Evolutionary conservation across 2,113 vertebrate genomes (phyloP), one percentile per base, ranked within the genome.

Genomic region (Oreochromis tanganicae): DNA sequence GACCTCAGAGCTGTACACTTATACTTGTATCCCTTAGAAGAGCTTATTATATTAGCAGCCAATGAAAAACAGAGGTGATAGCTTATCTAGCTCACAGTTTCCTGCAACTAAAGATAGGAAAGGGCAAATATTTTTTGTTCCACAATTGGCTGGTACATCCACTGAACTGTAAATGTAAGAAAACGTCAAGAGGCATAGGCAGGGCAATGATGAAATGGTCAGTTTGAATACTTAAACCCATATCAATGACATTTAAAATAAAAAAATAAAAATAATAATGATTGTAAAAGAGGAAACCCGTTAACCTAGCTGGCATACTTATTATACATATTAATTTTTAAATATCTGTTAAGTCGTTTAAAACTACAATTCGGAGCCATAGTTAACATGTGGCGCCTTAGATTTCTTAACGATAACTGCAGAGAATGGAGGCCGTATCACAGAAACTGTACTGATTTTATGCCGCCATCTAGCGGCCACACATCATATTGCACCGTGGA

Each of bases 401-500:
- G 13, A 32, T 87, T 59, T 38, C 46, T 46, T 34, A 32, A 46
- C 3, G 5, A 55, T 19, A 66, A 43, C 17, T 55, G 80, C 52
- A 54, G 82, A 36, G 19, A 85, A 14, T 50, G 55, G 41, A 46
- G 11, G 13, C 54, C 19, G 80, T 11, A 34, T 50, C 82, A 80
- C 50, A 32, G 4, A 56, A 1, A 32, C 9, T 27, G 56, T 6
- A 3, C 17, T 78, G 55, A 41, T 29, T 71, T 12, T 36, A 50
- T 93, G 55, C 83, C 90, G 87, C 91, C 90, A 87, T 87, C 96
- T 91, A 87, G 81, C 89, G 96, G 90, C 0, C 38, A 75, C 0
- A 3, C 0, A 0, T 9, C 4, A 12, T 6, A n/a, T 8, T 71
- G 87, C 86, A 87, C 2, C 7, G 8, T n/a, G 17, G 68, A 7